Conservation (phyloP, 2,888 invertebrate genomes). For the Mayetiola destructor region DNA sequence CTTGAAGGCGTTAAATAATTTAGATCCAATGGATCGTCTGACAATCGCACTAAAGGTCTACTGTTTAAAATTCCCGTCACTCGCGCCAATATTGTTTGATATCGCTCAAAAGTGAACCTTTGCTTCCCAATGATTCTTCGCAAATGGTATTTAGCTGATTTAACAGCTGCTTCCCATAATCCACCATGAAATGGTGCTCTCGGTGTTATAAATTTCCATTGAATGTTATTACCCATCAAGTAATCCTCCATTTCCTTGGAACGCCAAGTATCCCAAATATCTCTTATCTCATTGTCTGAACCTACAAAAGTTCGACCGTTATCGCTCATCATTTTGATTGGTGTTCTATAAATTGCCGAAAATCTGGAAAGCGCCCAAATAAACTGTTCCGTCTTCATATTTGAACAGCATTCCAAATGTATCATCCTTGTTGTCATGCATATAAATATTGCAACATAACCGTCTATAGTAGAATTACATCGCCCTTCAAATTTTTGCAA, state of each 20-base stretch:
- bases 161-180: conserved; percentile 1
- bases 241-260: background rate
- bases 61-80: background rate
- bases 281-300: background rate
- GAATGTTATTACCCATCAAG: background rate
- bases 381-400: background rate
- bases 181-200: background rate
- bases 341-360: background rate
- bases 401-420: background rate
- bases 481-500: background rate
- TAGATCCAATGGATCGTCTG: background rate
- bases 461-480: background rate
- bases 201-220: background rate
- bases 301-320: background rate
- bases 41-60: background rate
- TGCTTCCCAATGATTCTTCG: background rate
- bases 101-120: background rate
- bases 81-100: background rate
- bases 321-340: background rate
- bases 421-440: background rate
- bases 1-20: background rate
- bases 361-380: background rate
- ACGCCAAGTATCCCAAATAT: background rate
- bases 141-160: background rate
- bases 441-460: background rate